Percentiles rank a stretch among this genome's conserved stretches.
Conservation (phyloP, 2,797 vertebrate genomes). For the Poecilia wingei region DNA sequence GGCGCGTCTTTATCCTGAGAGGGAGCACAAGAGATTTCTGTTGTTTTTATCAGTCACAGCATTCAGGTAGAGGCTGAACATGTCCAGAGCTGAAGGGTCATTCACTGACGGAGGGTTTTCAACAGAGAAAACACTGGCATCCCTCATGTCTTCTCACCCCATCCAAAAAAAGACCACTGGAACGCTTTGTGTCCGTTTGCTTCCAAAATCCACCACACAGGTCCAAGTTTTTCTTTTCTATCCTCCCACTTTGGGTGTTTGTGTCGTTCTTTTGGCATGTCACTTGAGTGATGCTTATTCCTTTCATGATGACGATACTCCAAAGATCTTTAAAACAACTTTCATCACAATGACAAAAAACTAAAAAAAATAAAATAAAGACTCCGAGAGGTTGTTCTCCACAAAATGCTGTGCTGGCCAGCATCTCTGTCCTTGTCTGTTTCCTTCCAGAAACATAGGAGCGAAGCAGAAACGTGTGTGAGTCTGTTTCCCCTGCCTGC, state of each 20-base stretch:
- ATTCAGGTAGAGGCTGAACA: conserved; percentile 50
- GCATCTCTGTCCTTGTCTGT: conserved; percentile 73
- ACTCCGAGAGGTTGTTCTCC: conserved; percentile 40
- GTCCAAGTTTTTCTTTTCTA: conserved; percentile 78
- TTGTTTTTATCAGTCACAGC: conserved; percentile 76
- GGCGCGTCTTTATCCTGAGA: conserved; percentile 65
- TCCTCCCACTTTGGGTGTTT: conserved; percentile 68
- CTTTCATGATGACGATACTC: conserved; percentile 54
- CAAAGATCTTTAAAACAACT: conserved; percentile 60
- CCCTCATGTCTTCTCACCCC: conserved; percentile 46
- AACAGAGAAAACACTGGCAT: conserved; percentile 58
- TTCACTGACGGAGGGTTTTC: conserved; percentile 66
- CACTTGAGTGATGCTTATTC: conserved; percentile 55
- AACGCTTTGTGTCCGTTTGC: conserved; percentile 42
- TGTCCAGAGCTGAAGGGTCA: conserved; percentile 64
- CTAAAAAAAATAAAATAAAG: conserved; percentile 6
- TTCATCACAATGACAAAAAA: conserved; percentile 48
- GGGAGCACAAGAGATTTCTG: conserved; percentile 71
- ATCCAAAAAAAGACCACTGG: conserved; percentile 49
- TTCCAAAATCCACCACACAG: conserved; percentile 79
- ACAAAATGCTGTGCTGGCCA: conserved; percentile 41
- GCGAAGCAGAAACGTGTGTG: conserved; percentile 70
- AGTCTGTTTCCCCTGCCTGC: conserved; percentile 77
- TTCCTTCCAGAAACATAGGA: conserved; percentile 72
- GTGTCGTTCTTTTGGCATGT: conserved; percentile 40